These are phyloP conservation scores for Brachymystax lenok DNA, from an alignment of 2,797 vertebrate species.

Conservation along the genomic window DNA sequence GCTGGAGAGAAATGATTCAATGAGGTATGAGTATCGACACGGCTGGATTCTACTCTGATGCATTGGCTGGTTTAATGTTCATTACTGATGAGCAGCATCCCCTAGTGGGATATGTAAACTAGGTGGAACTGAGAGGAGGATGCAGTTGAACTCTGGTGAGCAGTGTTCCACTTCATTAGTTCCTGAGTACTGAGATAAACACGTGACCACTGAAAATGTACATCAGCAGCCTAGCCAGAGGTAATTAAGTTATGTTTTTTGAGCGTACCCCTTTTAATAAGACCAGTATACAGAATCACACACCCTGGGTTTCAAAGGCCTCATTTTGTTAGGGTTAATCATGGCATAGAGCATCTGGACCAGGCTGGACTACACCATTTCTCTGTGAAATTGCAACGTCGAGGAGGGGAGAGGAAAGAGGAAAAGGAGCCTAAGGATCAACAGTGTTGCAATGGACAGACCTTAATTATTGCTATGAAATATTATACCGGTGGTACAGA, in stretches of 20 bases:
- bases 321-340: constrained; percentile 10
- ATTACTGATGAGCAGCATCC: constrained; percentile 53
- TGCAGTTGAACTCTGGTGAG: constrained; percentile 58
- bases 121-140: constrained; percentile 39
- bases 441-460: not conserved
- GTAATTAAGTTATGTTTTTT: constrained; percentile 57
- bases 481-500: not conserved
- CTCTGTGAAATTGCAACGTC: constrained; percentile 1
- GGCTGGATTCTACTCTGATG: constrained; percentile 46
- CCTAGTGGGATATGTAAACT: constrained; percentile 47
- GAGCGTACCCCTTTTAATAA: constrained; percentile 19
- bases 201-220: constrained; percentile 64
- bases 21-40: constrained; percentile 58
- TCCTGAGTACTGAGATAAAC: constrained; percentile 65
- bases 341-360: constrained; percentile 10
- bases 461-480: not conserved
- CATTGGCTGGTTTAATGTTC: constrained; percentile 52
- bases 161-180: constrained; percentile 68
- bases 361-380: not conserved
- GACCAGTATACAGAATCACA: constrained; percentile 1
- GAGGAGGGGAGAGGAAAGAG: not conserved
- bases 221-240: constrained; percentile 57
- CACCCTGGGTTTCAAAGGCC: not conserved
- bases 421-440: not conserved
- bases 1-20: constrained; percentile 63